Evolutionary conservation across 2,888 invertebrate genomes (phyloP).

Genomic region (Drymonia ruficornis): DNA sequence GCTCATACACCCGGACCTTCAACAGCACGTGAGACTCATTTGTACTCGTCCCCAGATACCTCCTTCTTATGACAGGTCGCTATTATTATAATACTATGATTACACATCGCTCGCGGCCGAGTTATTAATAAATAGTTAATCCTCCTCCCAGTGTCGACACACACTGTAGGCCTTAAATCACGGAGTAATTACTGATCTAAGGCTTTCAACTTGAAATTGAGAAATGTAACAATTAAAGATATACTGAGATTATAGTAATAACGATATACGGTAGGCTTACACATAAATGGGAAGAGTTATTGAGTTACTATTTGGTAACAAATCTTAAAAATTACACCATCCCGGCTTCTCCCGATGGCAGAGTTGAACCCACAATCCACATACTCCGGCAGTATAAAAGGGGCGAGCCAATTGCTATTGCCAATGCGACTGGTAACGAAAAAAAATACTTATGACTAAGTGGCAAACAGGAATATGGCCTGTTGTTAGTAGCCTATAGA

Average conservation of each 20-base stretch:
- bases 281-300: too few relatives aligned
- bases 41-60: slow-evolving; percentile 52
- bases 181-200: slow-evolving; percentile 66
- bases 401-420: too few relatives aligned
- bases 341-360: too few relatives aligned
- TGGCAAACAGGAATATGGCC: too few relatives aligned
- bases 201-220: slow-evolving; percentile 67
- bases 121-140: slow-evolving; percentile 71
- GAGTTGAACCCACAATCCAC: too few relatives aligned
- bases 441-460: too few relatives aligned
- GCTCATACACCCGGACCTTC: background rate
- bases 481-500: too few relatives aligned
- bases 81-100: slow-evolving; percentile 73
- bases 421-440: too few relatives aligned
- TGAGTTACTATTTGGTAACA: too few relatives aligned
- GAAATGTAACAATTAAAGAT: slow-evolving; percentile 64
- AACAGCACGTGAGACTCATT: slow-evolving; percentile 49
- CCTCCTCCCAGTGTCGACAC: slow-evolving; percentile 61
- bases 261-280: background rate
- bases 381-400: too few relatives aligned
- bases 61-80: slow-evolving; percentile 56
- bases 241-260: slow-evolving; percentile 19
- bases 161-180: slow-evolving; percentile 70
- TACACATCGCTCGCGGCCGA: slow-evolving; percentile 58
- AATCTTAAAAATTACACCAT: too few relatives aligned